Conservation (phyloP, 2,797 vertebrate genomes). For the Diceros bicornis region DNA sequence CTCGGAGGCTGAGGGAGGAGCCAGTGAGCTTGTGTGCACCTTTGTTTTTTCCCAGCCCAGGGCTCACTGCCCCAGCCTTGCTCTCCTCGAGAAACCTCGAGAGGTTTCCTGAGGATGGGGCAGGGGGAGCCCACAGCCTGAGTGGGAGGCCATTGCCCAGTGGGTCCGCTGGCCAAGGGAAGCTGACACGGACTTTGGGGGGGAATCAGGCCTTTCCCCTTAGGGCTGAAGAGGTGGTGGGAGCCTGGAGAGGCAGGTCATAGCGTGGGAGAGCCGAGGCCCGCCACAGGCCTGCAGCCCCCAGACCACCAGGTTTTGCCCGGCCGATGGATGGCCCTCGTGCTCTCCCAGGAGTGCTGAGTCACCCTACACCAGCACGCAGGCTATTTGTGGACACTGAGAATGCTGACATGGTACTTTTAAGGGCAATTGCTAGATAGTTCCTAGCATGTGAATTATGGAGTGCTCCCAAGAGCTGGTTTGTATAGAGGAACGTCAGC, state of each 20-base stretch:
- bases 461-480: neutral
- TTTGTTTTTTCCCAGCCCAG: neutral
- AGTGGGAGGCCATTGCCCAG: neutral
- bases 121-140: neutral
- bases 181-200: neutral
- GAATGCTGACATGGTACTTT: neutral
- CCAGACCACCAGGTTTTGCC: neutral
- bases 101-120: neutral
- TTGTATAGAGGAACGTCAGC: neutral
- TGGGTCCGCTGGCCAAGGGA: neutral
- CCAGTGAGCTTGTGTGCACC: fast-evolving
- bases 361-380: neutral
- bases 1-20: neutral
- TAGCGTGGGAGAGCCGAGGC: fast-evolving
- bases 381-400: neutral
- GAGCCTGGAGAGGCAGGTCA: neutral
- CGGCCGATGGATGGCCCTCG: no score
- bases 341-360: no score
- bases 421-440: neutral
- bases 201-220: no score
- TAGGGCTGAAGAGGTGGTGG: neutral
- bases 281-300: fast-evolving
- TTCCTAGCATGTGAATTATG: no score
- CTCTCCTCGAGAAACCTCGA: neutral
- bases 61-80: neutral